Conservation (phyloP, 2,113 vertebrate species). For the Orycteropus afer region DNA sequence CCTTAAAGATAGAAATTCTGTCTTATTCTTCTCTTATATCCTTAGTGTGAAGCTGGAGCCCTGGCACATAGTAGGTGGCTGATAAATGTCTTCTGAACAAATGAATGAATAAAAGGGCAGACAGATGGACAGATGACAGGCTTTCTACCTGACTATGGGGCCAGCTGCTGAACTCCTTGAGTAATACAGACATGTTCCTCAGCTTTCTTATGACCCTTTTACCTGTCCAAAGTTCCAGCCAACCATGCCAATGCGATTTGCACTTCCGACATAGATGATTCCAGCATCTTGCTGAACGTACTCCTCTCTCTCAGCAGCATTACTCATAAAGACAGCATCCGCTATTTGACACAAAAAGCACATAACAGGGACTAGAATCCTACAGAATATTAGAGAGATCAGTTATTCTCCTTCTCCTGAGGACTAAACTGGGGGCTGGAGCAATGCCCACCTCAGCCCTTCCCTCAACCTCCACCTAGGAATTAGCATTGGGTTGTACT, state of each 20-base stretch:
- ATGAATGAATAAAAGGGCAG: not conserved
- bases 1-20: not conserved
- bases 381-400: not conserved
- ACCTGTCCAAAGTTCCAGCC: constrained; percentile 93
- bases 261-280: constrained; percentile 87
- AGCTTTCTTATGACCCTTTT: constrained; percentile 56
- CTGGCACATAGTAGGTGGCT: not conserved
- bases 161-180: not conserved
- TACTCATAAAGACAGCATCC: constrained; percentile 89
- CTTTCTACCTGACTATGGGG: not conserved
- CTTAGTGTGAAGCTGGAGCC: not conserved
- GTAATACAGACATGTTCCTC: not conserved
- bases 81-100: constrained; percentile 21
- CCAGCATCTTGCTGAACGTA: constrained; percentile 92
- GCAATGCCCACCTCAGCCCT: not conserved
- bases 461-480: not conserved
- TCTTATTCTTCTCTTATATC: not conserved
- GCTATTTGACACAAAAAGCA: constrained; percentile 81
- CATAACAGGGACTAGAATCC: not conserved
- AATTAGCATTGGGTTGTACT: not conserved
- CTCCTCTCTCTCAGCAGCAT: constrained; percentile 85
- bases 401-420: not conserved
- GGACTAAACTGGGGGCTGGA: not conserved
- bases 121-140: not conserved
- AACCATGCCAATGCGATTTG: constrained; percentile 76